Conservation (phyloP, 2,888 invertebrate genomes). For the Pomacea canaliculata region DNA sequence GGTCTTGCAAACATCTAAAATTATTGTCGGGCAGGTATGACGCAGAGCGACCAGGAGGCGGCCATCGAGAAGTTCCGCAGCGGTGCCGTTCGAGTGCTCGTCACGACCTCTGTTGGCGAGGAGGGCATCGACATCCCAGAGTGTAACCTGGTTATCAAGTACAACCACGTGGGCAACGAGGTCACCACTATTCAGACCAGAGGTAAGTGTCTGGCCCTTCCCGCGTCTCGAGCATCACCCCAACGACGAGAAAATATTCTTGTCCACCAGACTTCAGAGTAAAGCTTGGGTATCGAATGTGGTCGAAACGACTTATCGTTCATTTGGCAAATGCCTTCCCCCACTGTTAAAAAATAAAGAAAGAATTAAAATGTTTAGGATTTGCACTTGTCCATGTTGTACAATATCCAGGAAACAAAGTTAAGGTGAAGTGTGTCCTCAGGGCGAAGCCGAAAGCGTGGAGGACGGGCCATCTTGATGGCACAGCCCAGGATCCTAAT, state of each 20-base stretch:
- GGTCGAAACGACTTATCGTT: too few relatives aligned
- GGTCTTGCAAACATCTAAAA: too few relatives aligned
- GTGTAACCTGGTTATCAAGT: conserved; percentile 49
- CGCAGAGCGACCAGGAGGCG: conserved; percentile 29
- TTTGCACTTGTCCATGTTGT: too few relatives aligned
- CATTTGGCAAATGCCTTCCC: neutral
- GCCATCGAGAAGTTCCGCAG: conserved; percentile 31
- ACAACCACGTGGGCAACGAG: conserved; percentile 51
- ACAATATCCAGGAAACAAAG: too few relatives aligned
- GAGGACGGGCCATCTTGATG: conserved; percentile 35
- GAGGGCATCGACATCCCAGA: conserved; percentile 50
- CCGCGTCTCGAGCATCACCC: too few relatives aligned
- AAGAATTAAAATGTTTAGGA: neutral
- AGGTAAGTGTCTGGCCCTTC: conserved; percentile 23
- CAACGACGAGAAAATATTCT: neutral
- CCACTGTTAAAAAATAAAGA: neutral
- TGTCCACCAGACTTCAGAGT: neutral
- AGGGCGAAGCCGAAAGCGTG: conserved; percentile 36
- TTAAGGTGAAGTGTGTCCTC: neutral
- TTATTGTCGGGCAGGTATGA: conserved; percentile 23
- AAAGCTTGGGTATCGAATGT: neutral
- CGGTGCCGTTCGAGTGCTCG: conserved; percentile 34
- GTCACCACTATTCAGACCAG: conserved; percentile 43
- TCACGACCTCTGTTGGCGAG: conserved; percentile 50
- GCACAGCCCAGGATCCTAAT: conserved; percentile 29